Conservation (phyloP, 64 coral and sea anemone species). For the Platygyra sinensis region DNA sequence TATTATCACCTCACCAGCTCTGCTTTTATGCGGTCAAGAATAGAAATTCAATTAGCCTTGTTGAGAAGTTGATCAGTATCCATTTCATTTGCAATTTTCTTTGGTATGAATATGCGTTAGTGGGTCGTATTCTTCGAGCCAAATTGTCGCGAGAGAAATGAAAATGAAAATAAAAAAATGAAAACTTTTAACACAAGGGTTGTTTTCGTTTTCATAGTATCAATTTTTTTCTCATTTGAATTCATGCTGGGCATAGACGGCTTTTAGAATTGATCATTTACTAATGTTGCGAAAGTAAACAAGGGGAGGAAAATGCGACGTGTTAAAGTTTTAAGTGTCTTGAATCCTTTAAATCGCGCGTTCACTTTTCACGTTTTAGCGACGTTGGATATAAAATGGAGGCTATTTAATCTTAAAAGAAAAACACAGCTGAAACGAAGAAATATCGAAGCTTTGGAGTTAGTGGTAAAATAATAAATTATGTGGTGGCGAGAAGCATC, state of each 20-base stretch:
- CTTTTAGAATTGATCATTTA: not conserved
- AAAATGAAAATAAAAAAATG: not conserved
- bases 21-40: slow-evolving; percentile 18
- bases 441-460: not conserved
- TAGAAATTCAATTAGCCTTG: slow-evolving; percentile 2
- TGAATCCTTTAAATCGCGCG: not conserved
- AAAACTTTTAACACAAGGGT: not conserved
- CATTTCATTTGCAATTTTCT: not conserved
- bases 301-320: not conserved
- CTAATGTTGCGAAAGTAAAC: not conserved
- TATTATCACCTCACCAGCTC: slow-evolving; percentile 2
- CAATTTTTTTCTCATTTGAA: no score
- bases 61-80: not conserved
- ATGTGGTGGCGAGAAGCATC: not conserved
- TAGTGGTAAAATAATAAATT: slow-evolving; percentile 1
- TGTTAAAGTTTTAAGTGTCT: not conserved
- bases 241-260: no score
- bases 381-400: not conserved
- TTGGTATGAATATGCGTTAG: not conserved
- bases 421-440: not conserved
- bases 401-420: no score
- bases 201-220: not conserved
- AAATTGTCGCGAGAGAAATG: not conserved
- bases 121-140: not conserved
- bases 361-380: not conserved